phyloP scores from a whole-genome alignment of 2,888 invertebrate species.

The Pollenia angustigena region DNA sequence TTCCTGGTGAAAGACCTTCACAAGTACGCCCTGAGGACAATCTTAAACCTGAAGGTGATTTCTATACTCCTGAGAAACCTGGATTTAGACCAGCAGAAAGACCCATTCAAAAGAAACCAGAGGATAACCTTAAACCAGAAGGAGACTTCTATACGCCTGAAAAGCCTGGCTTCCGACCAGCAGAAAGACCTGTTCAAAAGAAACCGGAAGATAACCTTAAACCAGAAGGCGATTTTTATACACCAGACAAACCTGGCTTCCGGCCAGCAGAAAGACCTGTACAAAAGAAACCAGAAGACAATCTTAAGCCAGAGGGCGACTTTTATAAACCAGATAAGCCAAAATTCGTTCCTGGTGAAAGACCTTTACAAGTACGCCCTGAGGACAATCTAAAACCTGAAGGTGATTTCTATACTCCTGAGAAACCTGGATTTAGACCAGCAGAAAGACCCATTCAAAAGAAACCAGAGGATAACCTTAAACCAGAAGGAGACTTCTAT shows the following conservation, averaged over 20 bases:
- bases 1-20: constrained; percentile 84
- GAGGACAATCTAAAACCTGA: constrained; percentile 87
- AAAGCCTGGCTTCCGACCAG: constrained; percentile 80
- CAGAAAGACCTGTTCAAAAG: constrained; percentile 82
- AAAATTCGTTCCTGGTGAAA: constrained; percentile 83
- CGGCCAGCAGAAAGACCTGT: constrained; percentile 81
- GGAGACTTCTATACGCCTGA: constrained; percentile 86
- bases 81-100: constrained; percentile 80
- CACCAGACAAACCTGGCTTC: constrained; percentile 83
- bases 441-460: constrained; percentile 84
- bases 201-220: constrained; percentile 87
- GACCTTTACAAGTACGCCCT: constrained; percentile 86
- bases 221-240: constrained; percentile 85
- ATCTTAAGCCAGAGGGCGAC: constrained; percentile 77
- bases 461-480: constrained; percentile 85
- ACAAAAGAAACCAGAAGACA: constrained; percentile 85
- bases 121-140: constrained; percentile 87
- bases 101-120: constrained; percentile 84
- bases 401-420: constrained; percentile 83
- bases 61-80: constrained; percentile 84
- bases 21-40: constrained; percentile 85
- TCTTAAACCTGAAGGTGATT: constrained; percentile 86
- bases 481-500: constrained; percentile 84
- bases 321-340: constrained; percentile 77
- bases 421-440: constrained; percentile 82